Percentiles rank a stretch among this genome's conserved stretches.
Conservation (phyloP, 2,888 invertebrate genomes). For the Bimastos eiseni region DNA sequence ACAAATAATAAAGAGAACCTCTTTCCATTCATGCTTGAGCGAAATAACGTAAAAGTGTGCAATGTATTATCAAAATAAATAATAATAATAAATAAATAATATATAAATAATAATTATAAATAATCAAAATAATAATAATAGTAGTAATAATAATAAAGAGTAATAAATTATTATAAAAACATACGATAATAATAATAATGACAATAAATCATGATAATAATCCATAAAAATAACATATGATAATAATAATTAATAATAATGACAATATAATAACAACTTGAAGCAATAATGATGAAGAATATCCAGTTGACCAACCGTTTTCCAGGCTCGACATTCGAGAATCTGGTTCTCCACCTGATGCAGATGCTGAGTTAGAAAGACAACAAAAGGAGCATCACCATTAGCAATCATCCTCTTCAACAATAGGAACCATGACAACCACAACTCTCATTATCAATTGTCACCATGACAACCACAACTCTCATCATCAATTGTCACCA, state of each 20-base stretch:
- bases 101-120: no score
- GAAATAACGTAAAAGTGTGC: no score
- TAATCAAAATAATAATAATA: no score
- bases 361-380: constrained; percentile 50
- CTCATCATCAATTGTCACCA: not conserved
- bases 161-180: no score
- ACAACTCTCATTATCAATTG: not conserved
- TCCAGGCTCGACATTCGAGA: constrained; percentile 55
- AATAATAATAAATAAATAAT: no score
- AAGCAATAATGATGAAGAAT: not conserved
- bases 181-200: no score
- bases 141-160: no score
- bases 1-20: not conserved
- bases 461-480: not conserved
- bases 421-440: not conserved
- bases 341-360: constrained; percentile 53
- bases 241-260: not conserved
- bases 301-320: constrained; percentile 47
- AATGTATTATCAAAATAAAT: no score
- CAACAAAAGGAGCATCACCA: constrained; percentile 17
- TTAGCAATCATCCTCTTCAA: constrained; percentile 1
- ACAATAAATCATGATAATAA: not conserved
- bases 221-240: not conserved
- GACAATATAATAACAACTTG: not conserved
- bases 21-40: no score